phyloP scores from a whole-genome alignment of 2,797 vertebrate species.

The Cyclopterus lumpus region DNA sequence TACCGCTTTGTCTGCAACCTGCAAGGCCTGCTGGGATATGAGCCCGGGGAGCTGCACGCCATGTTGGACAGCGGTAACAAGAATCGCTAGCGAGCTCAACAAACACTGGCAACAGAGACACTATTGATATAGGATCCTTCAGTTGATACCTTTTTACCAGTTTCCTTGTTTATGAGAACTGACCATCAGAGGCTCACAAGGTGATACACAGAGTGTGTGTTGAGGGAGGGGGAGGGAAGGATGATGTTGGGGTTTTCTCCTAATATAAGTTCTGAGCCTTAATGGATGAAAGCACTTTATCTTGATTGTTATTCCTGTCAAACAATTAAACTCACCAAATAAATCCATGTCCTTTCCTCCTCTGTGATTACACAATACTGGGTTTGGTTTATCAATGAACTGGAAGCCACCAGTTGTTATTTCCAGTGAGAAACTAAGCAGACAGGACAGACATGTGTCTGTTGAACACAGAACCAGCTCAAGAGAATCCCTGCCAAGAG shows the following conservation, averaged over 20 bases:
- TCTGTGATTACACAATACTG: not conserved
- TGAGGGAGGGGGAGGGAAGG: no score
- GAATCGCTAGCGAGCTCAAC: not conserved
- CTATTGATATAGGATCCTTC: not conserved
- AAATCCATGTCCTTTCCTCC: not conserved
- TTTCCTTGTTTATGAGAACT: not conserved
- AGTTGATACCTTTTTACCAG: not conserved
- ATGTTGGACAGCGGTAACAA: conserved; percentile 63
- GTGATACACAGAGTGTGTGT: not conserved
- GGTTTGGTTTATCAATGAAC: not conserved
- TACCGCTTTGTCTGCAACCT: conserved; percentile 83
- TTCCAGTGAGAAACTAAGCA: not conserved
- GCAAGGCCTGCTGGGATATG: conserved; percentile 79
- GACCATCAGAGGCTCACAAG: not conserved
- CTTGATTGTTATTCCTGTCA: conserved; percentile 6
- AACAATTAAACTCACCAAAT: conserved; percentile 17
- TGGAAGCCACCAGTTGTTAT: not conserved
- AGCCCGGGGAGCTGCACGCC: conserved; percentile 73
- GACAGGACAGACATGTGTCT: not conserved
- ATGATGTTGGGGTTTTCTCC: no score
- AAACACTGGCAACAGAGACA: not conserved
- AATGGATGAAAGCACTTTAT: conserved; percentile 22
- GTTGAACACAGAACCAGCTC: not conserved
- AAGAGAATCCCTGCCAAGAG: conserved; percentile 19
- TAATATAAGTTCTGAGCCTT: not conserved